A percentile compares a stretch with the other conserved stretches of the same genome.
phyloP scores from a whole-genome alignment of 2,113 vertebrate species.

The Crotophaga sulcirostris region DNA sequence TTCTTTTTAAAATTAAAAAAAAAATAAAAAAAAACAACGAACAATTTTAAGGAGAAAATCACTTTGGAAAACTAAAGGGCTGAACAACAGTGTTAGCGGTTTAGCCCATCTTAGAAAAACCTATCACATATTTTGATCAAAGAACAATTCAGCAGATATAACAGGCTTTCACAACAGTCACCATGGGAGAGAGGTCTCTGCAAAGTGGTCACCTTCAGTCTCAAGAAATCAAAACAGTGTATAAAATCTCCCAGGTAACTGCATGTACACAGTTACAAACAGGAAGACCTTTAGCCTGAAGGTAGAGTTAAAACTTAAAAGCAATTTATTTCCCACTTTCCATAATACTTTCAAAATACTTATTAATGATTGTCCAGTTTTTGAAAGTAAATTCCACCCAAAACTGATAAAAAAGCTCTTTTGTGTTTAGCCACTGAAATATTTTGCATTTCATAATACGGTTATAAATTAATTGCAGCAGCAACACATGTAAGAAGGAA shows the following conservation, averaged over 20 bases:
- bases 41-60: not conserved
- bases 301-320: not conserved
- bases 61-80: not conserved
- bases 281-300: not conserved
- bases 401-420: not conserved
- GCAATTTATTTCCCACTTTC: not conserved
- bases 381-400: not conserved
- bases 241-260: not conserved
- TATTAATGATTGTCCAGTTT: not conserved
- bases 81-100: not conserved
- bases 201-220: not conserved
- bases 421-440: not conserved
- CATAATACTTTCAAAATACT: not conserved
- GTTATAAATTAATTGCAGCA: conserved; percentile 15
- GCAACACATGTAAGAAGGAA: not conserved
- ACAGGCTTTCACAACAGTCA: not conserved
- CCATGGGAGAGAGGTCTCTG: not conserved
- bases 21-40: too few species aligned
- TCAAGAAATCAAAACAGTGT: not conserved
- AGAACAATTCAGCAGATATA: not conserved
- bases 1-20: not conserved
- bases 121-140: not conserved
- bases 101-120: not conserved
- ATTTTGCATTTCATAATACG: not conserved
- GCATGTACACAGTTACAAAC: not conserved